Evolutionary conservation across 2,797 vertebrate species (phyloP).

Genomic region (Siniperca obscura): DNA sequence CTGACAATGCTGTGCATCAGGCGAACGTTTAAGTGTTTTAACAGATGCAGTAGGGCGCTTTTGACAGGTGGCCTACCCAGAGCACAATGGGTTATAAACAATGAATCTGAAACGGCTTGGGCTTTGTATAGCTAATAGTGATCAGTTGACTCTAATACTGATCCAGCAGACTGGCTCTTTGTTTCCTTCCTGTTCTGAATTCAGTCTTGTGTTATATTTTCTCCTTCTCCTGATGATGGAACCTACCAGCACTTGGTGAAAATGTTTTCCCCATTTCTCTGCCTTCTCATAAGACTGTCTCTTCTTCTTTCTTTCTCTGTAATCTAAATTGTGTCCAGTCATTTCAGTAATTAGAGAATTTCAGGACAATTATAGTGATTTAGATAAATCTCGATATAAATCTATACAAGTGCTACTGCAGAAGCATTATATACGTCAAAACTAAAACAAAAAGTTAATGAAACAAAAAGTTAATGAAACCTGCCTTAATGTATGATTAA

Average conservation of each 20-base stretch:
- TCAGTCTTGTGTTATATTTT: conserved; percentile 1
- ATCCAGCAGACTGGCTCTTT: not conserved
- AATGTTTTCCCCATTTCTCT: not conserved
- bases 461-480: conserved; percentile 13
- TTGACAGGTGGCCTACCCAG: conserved; percentile 20
- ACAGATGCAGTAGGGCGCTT: not conserved
- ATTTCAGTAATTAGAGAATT: conserved; percentile 18
- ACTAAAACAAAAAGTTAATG: not conserved
- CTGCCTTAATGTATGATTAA: not conserved
- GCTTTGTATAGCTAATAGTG: conserved; percentile 27
- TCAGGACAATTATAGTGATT: not conserved
- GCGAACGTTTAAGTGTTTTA: conserved; percentile 26
- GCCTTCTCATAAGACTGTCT: not conserved
- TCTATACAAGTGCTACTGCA: not conserved
- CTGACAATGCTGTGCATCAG: conserved; percentile 19
- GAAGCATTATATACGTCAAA: not conserved
- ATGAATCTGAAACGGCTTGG: conserved; percentile 3
- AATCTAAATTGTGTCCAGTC: conserved; percentile 8
- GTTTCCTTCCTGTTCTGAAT: not conserved
- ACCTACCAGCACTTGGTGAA: not conserved
- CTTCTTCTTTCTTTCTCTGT: not conserved
- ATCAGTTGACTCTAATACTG: conserved; percentile 8
- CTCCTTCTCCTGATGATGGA: not conserved
- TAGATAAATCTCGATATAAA: not conserved
- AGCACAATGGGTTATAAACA: conserved; percentile 22